Base-by-base conservation (phyloP, 2,888 invertebrate genomes). In the Eucriotettix oculatus region DNA sequence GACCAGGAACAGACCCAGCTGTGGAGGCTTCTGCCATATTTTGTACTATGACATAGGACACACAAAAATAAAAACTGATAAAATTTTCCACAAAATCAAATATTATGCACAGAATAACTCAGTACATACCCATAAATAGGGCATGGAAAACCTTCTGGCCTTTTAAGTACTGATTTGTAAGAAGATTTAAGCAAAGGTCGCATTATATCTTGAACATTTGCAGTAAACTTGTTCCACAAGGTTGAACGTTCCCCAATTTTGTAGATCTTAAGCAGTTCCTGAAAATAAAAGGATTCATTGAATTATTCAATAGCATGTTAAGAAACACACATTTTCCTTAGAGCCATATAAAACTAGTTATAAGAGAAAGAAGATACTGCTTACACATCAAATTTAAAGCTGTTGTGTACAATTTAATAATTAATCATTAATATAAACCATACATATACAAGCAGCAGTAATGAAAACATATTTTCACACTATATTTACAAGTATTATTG, bases 141-240 rank as follows among this genome's bases (percentile, higher is more conserved):
- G 68, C 70, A 71, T 10, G 72, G 70, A 62, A 69, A 68, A 58
- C 68, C 65, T 54, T 65, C 67, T 17, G 69, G 58, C 10, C 48
- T 52, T n/a, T 42, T 40, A 14, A 55, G 16, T 10, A 65, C 67
- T 44, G 69, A 68, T 42, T 69, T 71, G 56, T 75, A 76, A 59
- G 70, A 83, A 0, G 90, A 89, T 59, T 83, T 85, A 0, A 89
- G 72, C 57, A 90, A 74, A 0, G 90, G 90, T 61, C 78, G 75
- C 81, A 90, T 87, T 29, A 90, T 80, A 70, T 88, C 86, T 67
- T 85, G 84, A 75, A 86, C 85, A 60, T 82, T 78, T 64, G 81
- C 78, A 0, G 87, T 82, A 67, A 90, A 81, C 60, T 79, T 79
- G 41, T 81, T 75, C 90, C 90, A 90, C 0, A 87, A 74, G n/a